Evolutionary conservation across 2,113 vertebrate species (phyloP).

Genomic region (Halcyon malimbica): DNA sequence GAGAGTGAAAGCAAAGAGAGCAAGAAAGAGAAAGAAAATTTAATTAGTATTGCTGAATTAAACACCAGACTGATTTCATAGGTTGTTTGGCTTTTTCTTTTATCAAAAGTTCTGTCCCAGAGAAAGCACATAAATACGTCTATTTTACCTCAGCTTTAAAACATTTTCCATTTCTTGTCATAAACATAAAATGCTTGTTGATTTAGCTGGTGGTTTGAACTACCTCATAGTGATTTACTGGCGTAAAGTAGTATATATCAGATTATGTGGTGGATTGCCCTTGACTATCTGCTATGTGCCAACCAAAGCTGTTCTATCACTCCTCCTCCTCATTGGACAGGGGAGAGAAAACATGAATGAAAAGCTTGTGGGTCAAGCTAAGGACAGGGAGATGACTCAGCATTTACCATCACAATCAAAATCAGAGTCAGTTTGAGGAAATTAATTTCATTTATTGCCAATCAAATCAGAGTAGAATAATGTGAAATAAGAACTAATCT

Average conservation of each 20-base stretch:
- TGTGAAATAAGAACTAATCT: background rate
- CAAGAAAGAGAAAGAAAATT: no score
- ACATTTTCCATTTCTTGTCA: background rate
- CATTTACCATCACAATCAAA: background rate
- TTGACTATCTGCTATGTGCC: background rate
- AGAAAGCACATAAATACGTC: background rate
- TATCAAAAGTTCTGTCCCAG: background rate
- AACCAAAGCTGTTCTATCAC: background rate
- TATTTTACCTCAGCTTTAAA: background rate
- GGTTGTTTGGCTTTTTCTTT: background rate
- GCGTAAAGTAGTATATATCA: background rate
- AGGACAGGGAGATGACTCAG: background rate
- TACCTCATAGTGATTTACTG: background rate
- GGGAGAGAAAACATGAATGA: background rate
- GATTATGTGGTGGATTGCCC: background rate
- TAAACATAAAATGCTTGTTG: background rate
- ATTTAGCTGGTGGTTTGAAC: background rate
- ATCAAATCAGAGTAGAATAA: background rate
- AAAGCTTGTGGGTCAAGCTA: fast-evolving
- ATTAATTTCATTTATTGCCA: background rate
- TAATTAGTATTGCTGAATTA: background rate
- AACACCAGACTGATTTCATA: background rate
- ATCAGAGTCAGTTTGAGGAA: background rate
- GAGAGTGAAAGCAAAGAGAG: background rate
- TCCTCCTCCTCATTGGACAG: background rate